A percentile compares a stretch with the other conserved stretches of the same genome.
Evolutionary conservation across 2,888 invertebrate species (phyloP).

Genomic region (Mantis religiosa): DNA sequence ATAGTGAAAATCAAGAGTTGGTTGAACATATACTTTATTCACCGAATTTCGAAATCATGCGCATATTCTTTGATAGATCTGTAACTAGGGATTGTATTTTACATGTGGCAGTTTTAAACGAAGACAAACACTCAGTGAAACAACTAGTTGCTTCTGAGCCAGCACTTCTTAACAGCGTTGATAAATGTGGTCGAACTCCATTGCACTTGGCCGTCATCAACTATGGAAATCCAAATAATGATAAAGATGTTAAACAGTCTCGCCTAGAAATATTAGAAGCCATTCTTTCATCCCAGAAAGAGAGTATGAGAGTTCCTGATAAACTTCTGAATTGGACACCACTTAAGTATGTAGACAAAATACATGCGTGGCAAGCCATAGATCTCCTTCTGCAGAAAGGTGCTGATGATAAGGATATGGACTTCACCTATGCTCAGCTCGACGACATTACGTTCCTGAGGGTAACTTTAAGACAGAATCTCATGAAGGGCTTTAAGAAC

Average conservation of each 20-base stretch:
- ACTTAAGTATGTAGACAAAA: background rate
- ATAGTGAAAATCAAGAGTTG: background rate
- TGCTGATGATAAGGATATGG: background rate
- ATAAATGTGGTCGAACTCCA: conserved; percentile 12
- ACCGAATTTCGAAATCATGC: conserved; percentile 6
- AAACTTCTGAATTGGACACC: background rate
- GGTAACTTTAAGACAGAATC: background rate
- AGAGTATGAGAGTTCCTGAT: background rate
- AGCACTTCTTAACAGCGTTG: background rate
- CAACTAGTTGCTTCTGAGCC: background rate
- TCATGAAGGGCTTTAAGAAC: background rate
- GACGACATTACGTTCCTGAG: background rate
- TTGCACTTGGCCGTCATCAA: conserved; percentile 2
- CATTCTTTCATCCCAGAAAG: background rate
- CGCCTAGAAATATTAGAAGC: background rate
- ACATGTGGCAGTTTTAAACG: conserved; percentile 6
- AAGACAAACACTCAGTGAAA: background rate
- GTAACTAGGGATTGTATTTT: conserved; percentile 3
- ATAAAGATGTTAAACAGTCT: background rate
- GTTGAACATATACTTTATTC: conserved; percentile 1
- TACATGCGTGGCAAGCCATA: background rate
- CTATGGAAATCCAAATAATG: background rate
- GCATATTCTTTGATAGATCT: conserved; percentile 18
- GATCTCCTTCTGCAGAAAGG: background rate
- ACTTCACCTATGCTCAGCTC: background rate